Percentiles rank a stretch among this genome's conserved stretches.
Evolutionary conservation across 1,140 invertebrate genomes (phyloP).

Genomic region (Andrena cerasifolii): DNA sequence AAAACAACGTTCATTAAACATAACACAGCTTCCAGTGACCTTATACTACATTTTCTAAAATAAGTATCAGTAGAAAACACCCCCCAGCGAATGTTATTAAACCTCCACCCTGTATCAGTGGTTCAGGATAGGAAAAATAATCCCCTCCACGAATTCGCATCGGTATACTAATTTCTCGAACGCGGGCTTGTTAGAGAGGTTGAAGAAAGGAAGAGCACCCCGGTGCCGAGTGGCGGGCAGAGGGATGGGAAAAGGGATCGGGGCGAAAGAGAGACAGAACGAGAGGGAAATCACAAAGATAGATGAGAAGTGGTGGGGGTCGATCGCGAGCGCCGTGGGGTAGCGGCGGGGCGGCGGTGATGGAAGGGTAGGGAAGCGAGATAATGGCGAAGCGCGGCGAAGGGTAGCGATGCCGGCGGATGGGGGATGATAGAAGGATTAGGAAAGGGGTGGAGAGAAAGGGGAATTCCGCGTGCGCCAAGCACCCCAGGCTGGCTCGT

Average conservation of each 20-base stretch:
- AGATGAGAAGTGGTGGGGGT: background rate
- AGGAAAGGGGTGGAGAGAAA: conserved; percentile 11
- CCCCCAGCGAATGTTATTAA: no score
- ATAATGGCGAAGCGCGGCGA: conserved; percentile 32
- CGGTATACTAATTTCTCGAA: conserved; percentile 34
- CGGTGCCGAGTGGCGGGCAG: conserved; percentile 14
- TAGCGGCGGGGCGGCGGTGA: conserved; percentile 30
- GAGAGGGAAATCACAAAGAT: conserved; percentile 36
- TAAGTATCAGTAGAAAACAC: no score
- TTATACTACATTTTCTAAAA: no score
- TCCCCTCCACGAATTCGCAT: background rate
- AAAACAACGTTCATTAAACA: no score
- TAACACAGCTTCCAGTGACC: no score
- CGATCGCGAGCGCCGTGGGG: conserved; percentile 7
- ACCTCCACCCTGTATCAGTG: no score
- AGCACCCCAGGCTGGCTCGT: conserved; percentile 57
- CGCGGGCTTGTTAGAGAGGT: conserved; percentile 20
- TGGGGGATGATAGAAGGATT: conserved; percentile 5
- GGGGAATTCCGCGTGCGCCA: conserved; percentile 63
- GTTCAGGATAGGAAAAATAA: background rate
- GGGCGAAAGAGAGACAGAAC: background rate
- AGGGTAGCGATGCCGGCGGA: conserved; percentile 12
- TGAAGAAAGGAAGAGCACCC: conserved; percentile 26
- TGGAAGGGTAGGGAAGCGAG: conserved; percentile 37
- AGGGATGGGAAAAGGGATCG: conserved; percentile 10